Conservation (phyloP, 2,797 vertebrate genomes). For the Falco cherrug region DNA sequence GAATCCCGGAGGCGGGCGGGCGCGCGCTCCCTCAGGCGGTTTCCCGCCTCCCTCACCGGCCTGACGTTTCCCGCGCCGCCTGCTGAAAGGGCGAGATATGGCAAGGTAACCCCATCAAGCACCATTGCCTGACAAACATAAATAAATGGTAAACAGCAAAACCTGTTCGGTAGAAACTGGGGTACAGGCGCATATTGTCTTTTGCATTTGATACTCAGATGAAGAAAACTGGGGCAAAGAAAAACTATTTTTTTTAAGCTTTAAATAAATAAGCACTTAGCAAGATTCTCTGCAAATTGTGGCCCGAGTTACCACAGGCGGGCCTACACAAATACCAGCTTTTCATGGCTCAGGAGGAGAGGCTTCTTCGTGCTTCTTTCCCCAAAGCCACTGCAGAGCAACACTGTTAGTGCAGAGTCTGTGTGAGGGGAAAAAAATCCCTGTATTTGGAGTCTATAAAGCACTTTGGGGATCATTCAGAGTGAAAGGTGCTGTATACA, state of each 20-base stretch:
- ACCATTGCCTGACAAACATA: fast-evolving
- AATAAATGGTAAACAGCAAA: fast-evolving
- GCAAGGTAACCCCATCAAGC: too few species aligned
- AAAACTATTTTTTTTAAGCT: not conserved
- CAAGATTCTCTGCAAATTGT: fast-evolving
- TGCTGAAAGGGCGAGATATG: too few species aligned
- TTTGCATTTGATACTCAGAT: fast-evolving
- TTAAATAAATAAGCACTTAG: too few species aligned
- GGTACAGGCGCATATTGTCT: fast-evolving
- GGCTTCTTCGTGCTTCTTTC: not conserved
- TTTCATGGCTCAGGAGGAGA: too few species aligned
- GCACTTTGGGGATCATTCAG: not conserved
- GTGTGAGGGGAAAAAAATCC: not conserved
- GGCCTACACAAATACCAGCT: fast-evolving
- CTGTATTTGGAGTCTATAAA: not conserved
- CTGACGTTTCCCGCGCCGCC: too few species aligned
- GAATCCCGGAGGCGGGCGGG: not conserved
- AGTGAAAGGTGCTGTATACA: not conserved
- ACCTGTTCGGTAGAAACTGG: fast-evolving
- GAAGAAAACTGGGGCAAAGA: not conserved
- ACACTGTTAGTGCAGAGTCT: too few species aligned
- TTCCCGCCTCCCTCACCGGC: too few species aligned
- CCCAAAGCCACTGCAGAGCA: not conserved
- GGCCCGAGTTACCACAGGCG: not conserved
- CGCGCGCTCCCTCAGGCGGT: fast-evolving